Conservation (phyloP, 2,797 vertebrate species). For the Cyclopterus lumpus region DNA sequence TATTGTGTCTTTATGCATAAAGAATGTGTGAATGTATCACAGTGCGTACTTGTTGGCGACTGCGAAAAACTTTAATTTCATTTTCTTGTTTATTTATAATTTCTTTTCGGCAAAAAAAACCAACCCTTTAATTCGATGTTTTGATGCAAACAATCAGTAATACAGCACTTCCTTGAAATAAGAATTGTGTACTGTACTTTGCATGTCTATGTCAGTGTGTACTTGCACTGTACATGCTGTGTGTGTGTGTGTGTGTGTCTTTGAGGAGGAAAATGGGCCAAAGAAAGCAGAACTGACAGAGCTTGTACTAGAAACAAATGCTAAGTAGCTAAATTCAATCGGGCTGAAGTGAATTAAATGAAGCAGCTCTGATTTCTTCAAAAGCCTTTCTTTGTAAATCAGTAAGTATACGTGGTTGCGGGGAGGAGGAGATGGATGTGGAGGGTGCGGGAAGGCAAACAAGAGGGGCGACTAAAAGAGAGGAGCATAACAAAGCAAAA, state of each 20-base stretch:
- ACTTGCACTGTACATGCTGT: neutral
- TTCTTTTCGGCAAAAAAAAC: neutral
- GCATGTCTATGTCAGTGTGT: neutral
- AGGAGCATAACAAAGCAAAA: conserved; percentile 75
- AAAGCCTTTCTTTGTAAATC: conserved; percentile 48
- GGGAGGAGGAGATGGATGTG: conserved; percentile 52
- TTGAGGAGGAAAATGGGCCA: conserved; percentile 13
- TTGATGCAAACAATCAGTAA: neutral
- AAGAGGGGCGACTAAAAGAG: conserved; percentile 72
- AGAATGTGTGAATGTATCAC: neutral
- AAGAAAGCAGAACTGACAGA: conserved; percentile 2
- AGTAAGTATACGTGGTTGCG: conserved; percentile 14
- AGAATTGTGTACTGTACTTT: neutral
- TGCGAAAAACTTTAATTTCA: neutral
- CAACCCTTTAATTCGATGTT: neutral
- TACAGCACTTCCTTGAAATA: neutral
- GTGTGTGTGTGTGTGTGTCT: conserved; percentile 2
- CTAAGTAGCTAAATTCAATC: conserved; percentile 60
- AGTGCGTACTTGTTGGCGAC: neutral
- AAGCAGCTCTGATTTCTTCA: conserved; percentile 57
- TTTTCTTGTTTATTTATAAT: neutral
- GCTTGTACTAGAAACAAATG: conserved; percentile 49
- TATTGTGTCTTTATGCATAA: neutral
- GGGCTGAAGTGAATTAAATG: conserved; percentile 64
- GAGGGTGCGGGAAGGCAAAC: conserved; percentile 60